Base-by-base conservation (phyloP, 2,113 vertebrate species). In the Salminus brasiliensis region DNA sequence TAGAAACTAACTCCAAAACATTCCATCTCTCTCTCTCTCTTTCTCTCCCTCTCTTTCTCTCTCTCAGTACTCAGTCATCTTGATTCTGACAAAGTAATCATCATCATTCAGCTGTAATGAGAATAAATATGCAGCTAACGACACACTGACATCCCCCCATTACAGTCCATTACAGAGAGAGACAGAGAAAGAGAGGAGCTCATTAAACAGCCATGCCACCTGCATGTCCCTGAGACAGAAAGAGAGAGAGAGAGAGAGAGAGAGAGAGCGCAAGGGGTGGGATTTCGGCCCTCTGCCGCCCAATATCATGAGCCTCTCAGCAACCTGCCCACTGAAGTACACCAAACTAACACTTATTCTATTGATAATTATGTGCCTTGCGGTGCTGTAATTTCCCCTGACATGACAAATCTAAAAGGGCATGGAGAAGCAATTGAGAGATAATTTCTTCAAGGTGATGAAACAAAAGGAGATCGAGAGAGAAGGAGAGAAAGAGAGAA, bases 51-150 rank as follows among this genome's bases (percentile, higher is more conserved):
- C 34, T 52, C 41, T 39, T 63, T 23, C 66, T 68, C 45, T 30
- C 11, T 57, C 49, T 76, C 49, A 13, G 45, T 71, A 34, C 34
- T 45, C 66, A 30, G 67, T 49, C 73, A 39, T 78, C 71, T 78
- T 43, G 53, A 77, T 55, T 74, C 62, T 84, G 78, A 80, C 78
- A 81, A 74, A 77, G 69, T 55, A 84, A 77, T 78, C 41, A 74
- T 57, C 55, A 59, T 82, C 70, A 82, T 78, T 81, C 36, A 81
- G 47, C 55, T 81, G 13, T 81, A 83, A 83, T 83, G 76, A 78
- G 71, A 78, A 83, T 83, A 79, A 70, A 83, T 79, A 71, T 52
- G 62, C 62, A 32, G 75, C 21, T 78, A 74, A 71, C 43, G 13
- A 53, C 47, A 81, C 49, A 65, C 47, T 78, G 79, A 84, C 71